These are phyloP conservation scores for Epinephelus cyanopodus DNA, from an alignment of 2,113 vertebrate species.

Conservation along the genomic window DNA sequence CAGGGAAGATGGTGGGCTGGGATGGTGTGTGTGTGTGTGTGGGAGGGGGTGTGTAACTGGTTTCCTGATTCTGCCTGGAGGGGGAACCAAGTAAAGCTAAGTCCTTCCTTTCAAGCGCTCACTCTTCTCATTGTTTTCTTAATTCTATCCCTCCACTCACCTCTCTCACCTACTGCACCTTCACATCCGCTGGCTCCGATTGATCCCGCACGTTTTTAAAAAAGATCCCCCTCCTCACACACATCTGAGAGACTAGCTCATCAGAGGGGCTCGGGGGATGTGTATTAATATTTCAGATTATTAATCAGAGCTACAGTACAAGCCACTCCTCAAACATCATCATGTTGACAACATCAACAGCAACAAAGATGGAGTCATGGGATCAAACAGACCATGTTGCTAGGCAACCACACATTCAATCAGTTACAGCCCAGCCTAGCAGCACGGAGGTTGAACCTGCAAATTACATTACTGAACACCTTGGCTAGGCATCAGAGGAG, in stretches of 20 bases:
- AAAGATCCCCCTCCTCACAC: not conserved
- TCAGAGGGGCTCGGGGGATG: not conserved
- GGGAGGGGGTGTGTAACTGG: slow-evolving; percentile 46
- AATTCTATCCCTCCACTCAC: slow-evolving; percentile 40
- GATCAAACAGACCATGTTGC: slow-evolving; percentile 64
- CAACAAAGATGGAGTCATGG: slow-evolving; percentile 39
- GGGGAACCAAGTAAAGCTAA: slow-evolving; percentile 45
- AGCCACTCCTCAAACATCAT: slow-evolving; percentile 26
- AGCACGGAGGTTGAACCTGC: slow-evolving; percentile 58
- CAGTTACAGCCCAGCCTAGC: slow-evolving; percentile 27
- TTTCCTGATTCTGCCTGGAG: slow-evolving; percentile 66
- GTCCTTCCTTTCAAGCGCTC: slow-evolving; percentile 47
- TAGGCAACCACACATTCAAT: slow-evolving; percentile 52
- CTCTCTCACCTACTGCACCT: slow-evolving; percentile 8
- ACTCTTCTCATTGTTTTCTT: slow-evolving; percentile 38
- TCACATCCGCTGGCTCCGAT: slow-evolving; percentile 1
- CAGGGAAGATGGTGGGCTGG: slow-evolving; percentile 62
- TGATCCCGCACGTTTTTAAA: not conserved
- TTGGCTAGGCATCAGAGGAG: slow-evolving; percentile 72
- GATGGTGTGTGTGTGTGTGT: slow-evolving; percentile 37
- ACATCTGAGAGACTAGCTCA: not conserved
- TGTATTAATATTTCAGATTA: slow-evolving; percentile 5
- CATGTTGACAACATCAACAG: slow-evolving; percentile 12
- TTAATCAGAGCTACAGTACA: slow-evolving; percentile 5
- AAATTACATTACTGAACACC: slow-evolving; percentile 63